Evolutionary conservation across 2,888 invertebrate species (phyloP), one percentile per base, ranked within the genome.

Genomic region (Rhorus exstirpatorius): DNA sequence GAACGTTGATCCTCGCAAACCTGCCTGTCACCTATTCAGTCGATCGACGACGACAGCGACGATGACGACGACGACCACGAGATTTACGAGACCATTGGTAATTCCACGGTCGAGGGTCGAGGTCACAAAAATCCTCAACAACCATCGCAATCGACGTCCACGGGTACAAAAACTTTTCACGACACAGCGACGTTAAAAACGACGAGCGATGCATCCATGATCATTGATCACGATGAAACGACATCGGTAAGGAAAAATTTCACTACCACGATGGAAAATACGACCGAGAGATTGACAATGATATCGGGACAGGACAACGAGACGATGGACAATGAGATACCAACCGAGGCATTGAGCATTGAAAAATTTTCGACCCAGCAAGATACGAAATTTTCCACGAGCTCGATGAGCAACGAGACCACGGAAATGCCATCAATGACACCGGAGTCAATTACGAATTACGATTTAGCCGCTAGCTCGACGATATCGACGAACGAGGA

Each of bases 261-360:
- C 44, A 55, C 74, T n/a, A 46, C 58, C 4, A 76, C 49, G 1
- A 41, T 19, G 53, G 71, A 35, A n/a, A 70, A 26, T 55, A 44
- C 14, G n/a, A 71, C 31, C 1, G 71, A 55, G 51, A 58, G 19
- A 44, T 19, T 46, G 17, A 35, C 86, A 17, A 83, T 81, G 78
- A 78, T 83, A 14, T 82, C 87, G 60, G 86, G 84, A 35, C 83
- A 88, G 51, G 90, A 90, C 74, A 89, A 89, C 55, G 90, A 92
- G 81, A 89, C 89, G 71, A 90, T 91, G 90, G 86, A 90, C 86
- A 92, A 92, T 84, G 92, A 92, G 84, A 92, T 92, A 70, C 88
- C 90, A 31, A 86, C 88, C 51, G 91, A 91, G 79, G 89, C 88
- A 60, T 87, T 88, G 75, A 89, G 89, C 78, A 88, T 89, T 81